These are phyloP conservation scores for Lepus oiostolus DNA, from an alignment of 2,797 vertebrate species.

Conservation along the genomic window DNA sequence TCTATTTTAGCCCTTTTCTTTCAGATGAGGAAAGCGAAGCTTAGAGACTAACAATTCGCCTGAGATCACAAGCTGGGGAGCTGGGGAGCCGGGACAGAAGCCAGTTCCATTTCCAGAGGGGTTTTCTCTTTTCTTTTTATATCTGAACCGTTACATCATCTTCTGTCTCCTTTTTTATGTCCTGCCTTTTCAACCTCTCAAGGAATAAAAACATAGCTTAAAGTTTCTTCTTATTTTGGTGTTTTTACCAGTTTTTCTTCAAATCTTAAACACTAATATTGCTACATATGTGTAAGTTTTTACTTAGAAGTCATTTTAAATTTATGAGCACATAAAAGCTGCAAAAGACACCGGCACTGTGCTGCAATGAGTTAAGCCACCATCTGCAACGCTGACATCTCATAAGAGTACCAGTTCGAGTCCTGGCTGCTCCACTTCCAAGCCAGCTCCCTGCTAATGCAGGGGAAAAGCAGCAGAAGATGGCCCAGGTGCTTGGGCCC, in stretches of 20 bases:
- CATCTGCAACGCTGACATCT: too few species aligned
- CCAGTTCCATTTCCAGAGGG: neutral
- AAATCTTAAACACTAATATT: neutral
- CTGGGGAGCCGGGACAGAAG: neutral
- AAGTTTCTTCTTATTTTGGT: slow-evolving; percentile 49
- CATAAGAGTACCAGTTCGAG: too few species aligned
- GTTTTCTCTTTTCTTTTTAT: neutral
- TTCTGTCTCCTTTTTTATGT: neutral
- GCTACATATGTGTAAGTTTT: neutral
- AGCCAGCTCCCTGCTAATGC: too few species aligned
- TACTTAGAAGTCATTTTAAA: slow-evolving; percentile 45
- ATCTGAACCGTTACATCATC: slow-evolving; percentile 40
- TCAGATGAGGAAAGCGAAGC: neutral
- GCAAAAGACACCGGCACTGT: neutral
- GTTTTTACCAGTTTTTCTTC: neutral
- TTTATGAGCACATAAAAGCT: neutral
- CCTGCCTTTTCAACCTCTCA: slow-evolving; percentile 17
- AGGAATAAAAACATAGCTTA: slow-evolving; percentile 1
- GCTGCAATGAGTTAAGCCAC: too few species aligned
- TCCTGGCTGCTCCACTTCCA: too few species aligned
- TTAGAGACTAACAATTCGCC: neutral
- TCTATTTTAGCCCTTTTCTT: neutral
- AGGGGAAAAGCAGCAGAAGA: too few species aligned
- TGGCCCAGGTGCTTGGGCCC: too few species aligned
- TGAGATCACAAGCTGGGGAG: neutral